Base-by-base conservation (phyloP, 2,888 invertebrate species). In the Blera fallax region DNA sequence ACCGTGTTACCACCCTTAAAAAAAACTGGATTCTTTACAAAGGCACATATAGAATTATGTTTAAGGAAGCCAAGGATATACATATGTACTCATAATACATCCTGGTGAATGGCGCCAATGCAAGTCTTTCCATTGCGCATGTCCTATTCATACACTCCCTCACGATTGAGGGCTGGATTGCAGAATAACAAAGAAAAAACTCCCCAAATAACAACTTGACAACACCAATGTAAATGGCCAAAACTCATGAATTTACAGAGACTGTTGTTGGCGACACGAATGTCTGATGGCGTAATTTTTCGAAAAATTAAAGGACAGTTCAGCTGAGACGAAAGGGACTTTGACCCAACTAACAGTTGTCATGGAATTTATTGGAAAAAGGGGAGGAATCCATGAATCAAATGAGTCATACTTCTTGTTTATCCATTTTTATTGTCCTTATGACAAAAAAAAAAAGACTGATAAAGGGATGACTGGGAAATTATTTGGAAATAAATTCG, bases 271-370 rank as follows among this genome's bases (percentile, higher is more conserved):
- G 58, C 80, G 80, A 73, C 80, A 79, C 32, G 27, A 78, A 78
- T 32, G 72, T 64, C 72, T 79, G 65, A 72, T 73, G 79, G 73
- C 65, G 73, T 58, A 73, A 65, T 80, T 48, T 69, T 64, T 73
- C 52, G 32, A 24, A 48, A 43, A 60, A 77, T 56, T 56, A 45
- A 62, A 70, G 52, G 29, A 60, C 58, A 37, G 18, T 34, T 40
- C 40, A 40, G n/a, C 6, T 6, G 24, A 48, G 52, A 40, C 29
- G 37, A 16, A 29, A 7, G 16, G 24, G 34, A 14, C 40, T 58
- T 58, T 50, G 58, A 67, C 16, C 48, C 27, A 60, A 43, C 34
- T 29, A 14, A 3, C 29, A 62, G 52, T 62, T 40, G 50, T 34
- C 34, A 56, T 56, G 34, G 32, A 37, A 52, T 62, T 52, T 29